A percentile compares a stretch with the other conserved stretches of the same genome.
Evolutionary conservation across 2,797 vertebrate species (phyloP).

Genomic region (Aphelocoma californica): DNA sequence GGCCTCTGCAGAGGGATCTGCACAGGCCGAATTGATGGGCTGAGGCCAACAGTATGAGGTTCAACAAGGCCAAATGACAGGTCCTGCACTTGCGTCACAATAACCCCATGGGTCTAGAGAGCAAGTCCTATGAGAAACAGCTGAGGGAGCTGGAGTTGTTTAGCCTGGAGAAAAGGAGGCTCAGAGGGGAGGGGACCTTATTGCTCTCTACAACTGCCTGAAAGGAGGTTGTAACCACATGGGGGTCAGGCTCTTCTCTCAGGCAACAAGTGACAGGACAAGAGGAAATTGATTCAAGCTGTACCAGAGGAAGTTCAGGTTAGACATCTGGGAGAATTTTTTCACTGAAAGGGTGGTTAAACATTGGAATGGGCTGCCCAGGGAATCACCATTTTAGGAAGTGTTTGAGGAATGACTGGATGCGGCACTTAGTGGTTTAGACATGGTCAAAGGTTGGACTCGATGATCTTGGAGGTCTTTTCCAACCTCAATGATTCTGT

Average conservation of each 20-base stretch:
- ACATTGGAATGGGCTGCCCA: not conserved
- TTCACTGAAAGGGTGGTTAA: not conserved
- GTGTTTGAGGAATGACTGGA: not conserved
- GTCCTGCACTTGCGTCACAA: not conserved
- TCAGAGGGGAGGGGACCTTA: not conserved
- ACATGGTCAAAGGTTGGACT: not conserved
- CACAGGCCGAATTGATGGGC: not conserved
- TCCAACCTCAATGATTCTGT: not conserved
- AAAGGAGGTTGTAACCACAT: not conserved
- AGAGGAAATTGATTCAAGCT: not conserved
- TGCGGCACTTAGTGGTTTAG: not conserved
- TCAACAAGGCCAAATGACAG: not conserved
- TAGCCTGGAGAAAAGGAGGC: not conserved
- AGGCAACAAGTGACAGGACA: not conserved
- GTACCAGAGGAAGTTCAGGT: not conserved
- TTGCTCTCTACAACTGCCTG: not conserved
- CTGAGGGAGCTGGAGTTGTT: not conserved
- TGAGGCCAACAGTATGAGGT: not conserved
- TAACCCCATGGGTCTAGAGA: not conserved
- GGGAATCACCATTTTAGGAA: not conserved
- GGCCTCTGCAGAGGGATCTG: not conserved
- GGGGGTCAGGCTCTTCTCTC: not conserved
- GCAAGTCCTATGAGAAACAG: not conserved
- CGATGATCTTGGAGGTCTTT: not conserved
- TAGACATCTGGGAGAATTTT: not conserved